A percentile compares a stretch with the other conserved stretches of the same genome.
Conservation (phyloP, 2,113 vertebrate species). For the Macquaria ambigua region DNA sequence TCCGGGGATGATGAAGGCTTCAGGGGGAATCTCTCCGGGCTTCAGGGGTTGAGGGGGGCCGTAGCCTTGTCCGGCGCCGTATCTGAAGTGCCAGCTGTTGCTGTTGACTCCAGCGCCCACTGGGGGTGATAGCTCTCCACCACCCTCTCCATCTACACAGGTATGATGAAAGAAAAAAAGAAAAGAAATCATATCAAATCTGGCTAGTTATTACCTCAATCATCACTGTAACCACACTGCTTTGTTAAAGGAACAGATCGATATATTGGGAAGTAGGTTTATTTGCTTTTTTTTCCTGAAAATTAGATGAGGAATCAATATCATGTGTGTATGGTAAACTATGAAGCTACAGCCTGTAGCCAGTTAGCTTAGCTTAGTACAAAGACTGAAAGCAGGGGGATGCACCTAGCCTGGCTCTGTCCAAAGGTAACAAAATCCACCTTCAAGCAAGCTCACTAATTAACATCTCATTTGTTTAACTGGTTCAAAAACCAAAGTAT, state of each 20-base stretch:
- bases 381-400: background rate
- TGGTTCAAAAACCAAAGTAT: background rate
- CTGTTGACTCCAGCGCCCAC: conserved; percentile 98
- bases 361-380: background rate
- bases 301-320: background rate
- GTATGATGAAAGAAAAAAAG: conserved; percentile 37
- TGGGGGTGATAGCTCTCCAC: conserved; percentile 96
- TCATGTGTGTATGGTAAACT: background rate
- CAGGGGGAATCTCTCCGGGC: conserved; percentile 96
- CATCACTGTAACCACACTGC: background rate
- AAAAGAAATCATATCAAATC: conserved; percentile 12
- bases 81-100: conserved; percentile 99
- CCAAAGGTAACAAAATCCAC: background rate
- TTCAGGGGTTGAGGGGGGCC: conserved; percentile 90
- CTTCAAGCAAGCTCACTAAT: background rate
- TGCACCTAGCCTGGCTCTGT: background rate
- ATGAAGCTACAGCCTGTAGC: background rate
- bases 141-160: conserved; percentile 93
- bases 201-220: background rate
- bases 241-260: background rate
- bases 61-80: conserved; percentile 88
- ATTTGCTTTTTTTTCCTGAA: background rate
- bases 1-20: conserved; percentile 99
- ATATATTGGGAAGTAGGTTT: too few relatives aligned
- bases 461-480: background rate